Evolutionary conservation across 2,113 vertebrate genomes (phyloP), one percentile per base, ranked within the genome.

Genomic region (Psittacara wagleri): DNA sequence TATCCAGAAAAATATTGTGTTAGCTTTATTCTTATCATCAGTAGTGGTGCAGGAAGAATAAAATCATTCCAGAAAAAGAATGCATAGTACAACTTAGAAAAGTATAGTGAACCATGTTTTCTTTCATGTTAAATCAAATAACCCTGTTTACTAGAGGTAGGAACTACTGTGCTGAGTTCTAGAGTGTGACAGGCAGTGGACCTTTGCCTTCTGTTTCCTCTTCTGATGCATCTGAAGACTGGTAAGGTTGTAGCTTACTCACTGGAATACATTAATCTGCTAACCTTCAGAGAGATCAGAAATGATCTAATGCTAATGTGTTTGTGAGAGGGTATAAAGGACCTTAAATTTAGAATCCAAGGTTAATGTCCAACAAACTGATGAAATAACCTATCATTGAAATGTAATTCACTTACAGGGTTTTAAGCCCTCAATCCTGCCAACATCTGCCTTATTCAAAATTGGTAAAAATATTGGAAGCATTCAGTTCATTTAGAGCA

Each of bases 381-480:
- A 49, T 77, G 43, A 93, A 84, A 86, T 62, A 83, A 94, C 25
- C 20, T 87, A 27, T 27, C n/a, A 35, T 74, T 63, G 75, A 87
- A 83, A 91, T 83, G 63, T 85, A 81, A 74, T 88, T 87, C 16
- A 37, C 33, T 93, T 89, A 75, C n/a, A 64, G 1, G 7, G 49
- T 73, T 78, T 93, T 73, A 75, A 95, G 17, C 43, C 31, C 33
- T 91, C 68, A 88, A 83, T 91, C 93, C 55, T 39, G 44, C 81
- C 88, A 94, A 39, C 69, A 83, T 76, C 57, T 80, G 75, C 83
- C n/a, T 73, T 89, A 68, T 81, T 90, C 57, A 91, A 90, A 93
- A 37, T 41, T 46, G 74, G 78, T 86, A 63, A 80, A 85, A 77
- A 72, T 51, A 10, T 18, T 52, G 24, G 39, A 91, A 70, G 3